Evolutionary conservation across 2,888 invertebrate species (phyloP).

Genomic region (Eulithis testata): DNA sequence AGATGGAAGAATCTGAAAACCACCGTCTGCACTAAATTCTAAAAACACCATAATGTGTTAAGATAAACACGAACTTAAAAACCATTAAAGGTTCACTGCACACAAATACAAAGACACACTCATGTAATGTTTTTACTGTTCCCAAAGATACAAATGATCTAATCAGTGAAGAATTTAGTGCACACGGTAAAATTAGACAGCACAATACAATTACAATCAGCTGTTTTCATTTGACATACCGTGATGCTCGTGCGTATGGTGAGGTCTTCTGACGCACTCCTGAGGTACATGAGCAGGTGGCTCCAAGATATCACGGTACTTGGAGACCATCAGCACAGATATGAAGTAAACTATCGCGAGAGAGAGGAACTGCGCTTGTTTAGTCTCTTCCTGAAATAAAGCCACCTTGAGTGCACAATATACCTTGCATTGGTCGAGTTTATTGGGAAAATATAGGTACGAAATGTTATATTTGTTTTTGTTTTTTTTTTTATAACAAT

Average conservation of each 20-base stretch:
- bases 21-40: too few relatives aligned
- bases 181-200: slow-evolving; percentile 7
- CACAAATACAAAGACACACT: too few relatives aligned
- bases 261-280: slow-evolving; percentile 66
- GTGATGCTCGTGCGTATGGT: slow-evolving; percentile 77
- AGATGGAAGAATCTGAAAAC: too few relatives aligned
- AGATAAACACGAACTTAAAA: too few relatives aligned
- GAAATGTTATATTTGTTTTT: not conserved
- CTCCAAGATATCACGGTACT: slow-evolving; percentile 99
- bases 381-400: slow-evolving; percentile 96
- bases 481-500: too few relatives aligned
- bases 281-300: slow-evolving; percentile 88
- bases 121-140: too few relatives aligned
- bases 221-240: slow-evolving; percentile 53
- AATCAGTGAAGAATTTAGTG: not conserved
- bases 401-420: slow-evolving; percentile 35
- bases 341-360: slow-evolving; percentile 99
- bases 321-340: slow-evolving; percentile 99
- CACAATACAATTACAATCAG: slow-evolving; percentile 14
- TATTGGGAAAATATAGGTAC: not conserved
- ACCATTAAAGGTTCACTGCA: too few relatives aligned
- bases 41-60: too few relatives aligned
- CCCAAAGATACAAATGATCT: too few relatives aligned
- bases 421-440: slow-evolving; percentile 22
- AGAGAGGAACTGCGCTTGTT: slow-evolving; percentile 99